phyloP scores from a whole-genome alignment of 2,797 vertebrate species.

The Coregonus ussuriensis region DNA sequence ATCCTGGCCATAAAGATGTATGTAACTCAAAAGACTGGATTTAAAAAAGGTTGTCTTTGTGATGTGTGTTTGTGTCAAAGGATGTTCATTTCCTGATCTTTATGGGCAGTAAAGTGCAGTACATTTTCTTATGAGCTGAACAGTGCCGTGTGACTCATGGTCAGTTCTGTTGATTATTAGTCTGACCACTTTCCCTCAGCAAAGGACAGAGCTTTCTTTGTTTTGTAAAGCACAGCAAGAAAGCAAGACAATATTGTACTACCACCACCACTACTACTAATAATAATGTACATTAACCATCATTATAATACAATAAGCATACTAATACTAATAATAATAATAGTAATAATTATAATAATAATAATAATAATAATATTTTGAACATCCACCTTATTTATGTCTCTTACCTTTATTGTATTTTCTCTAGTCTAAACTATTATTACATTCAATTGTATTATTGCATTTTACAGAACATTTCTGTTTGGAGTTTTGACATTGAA shows the following conservation, averaged over 20 bases:
- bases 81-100: not conserved
- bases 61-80: not conserved
- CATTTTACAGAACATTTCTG: not conserved
- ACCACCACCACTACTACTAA: not conserved
- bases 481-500: too few relatives aligned
- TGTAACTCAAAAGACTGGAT: not conserved
- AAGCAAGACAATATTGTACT: not conserved
- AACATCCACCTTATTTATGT: not conserved
- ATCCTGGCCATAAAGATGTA: conserved; percentile 1
- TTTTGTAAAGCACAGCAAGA: not conserved
- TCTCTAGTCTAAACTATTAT: conserved; percentile 17
- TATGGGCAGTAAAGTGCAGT: too few relatives aligned
- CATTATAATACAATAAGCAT: not conserved
- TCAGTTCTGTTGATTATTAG: not conserved
- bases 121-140: not conserved
- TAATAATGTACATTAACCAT: not conserved
- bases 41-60: conserved; percentile 1
- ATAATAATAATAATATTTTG: not conserved
- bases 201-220: not conserved
- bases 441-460: too few relatives aligned
- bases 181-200: not conserved
- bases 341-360: not conserved
- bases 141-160: not conserved
- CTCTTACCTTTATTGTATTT: not conserved
- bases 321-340: not conserved